Evolutionary conservation across 1,140 invertebrate genomes (phyloP), one percentile per base, ranked within the genome.

Genomic region (Zophobas atratus): DNA sequence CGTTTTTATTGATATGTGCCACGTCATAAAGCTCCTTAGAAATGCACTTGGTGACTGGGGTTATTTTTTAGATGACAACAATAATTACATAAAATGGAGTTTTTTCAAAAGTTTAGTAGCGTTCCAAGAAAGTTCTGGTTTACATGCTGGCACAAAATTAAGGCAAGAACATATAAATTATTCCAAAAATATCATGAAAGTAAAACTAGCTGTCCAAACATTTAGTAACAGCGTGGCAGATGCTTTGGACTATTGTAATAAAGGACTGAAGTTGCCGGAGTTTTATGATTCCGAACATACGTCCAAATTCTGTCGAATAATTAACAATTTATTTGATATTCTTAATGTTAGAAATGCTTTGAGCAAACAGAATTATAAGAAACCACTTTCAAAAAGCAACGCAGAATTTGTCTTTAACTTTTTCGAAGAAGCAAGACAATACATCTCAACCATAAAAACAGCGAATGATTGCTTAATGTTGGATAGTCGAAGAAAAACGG

Each of bases 171-270:
- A 86, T 60, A 72, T 86, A 20, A 70, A 86, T 46, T 85, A 72
- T 34, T 20, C 70, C 4, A 82, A 81, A 77, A 79, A 86, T 70
- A 84, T 81, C 77, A 85, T 85, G 83, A 84, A 85, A 71, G 82
- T 85, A 1, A 77, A 77, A 5, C 70, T 84, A 35, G 84, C 84
- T n/a, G 79, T 83, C 1, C 84, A 82, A 79, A 63, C 78, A 4
- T 79, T 84, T 48, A 83, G 81, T 39, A 56, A 79, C 32, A 79
- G 71, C 32, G 79, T 81, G 32, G 81, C 81, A 55, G 80, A 81
- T 79, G 74, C 82, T 60, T 60, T 82, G 6, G 6, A 77, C 57
- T 78, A 74, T 77, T 84, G 83, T 49, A 73, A 63, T 56, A 36
- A 80, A n/a, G 49, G 57, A 33, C 53, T 74, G n/a, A 56, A 71